These are phyloP conservation scores for Heloderma charlesbogerti DNA, from an alignment of 2,113 vertebrate species.

Conservation along the genomic window DNA sequence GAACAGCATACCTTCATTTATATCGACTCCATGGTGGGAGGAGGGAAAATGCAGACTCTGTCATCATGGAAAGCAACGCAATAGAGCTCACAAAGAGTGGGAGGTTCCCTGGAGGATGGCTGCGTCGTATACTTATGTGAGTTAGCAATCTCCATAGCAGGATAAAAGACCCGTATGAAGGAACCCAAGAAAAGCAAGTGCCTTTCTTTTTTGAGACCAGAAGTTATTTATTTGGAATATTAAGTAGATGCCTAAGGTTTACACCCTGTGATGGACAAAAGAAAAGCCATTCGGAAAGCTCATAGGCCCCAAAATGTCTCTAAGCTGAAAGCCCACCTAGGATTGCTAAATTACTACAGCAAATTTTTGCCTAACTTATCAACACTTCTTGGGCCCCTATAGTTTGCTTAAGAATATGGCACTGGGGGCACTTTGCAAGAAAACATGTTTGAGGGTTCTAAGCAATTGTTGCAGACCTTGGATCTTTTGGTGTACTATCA, in stretches of 20 bases:
- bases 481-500: neutral
- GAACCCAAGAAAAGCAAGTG: neutral
- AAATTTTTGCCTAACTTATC: neutral
- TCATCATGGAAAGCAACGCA: no score
- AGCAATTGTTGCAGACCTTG: neutral
- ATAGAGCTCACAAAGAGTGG: no score
- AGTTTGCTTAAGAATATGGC: neutral
- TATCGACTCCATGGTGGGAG: no score
- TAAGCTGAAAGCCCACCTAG: neutral
- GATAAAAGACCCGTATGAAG: no score
- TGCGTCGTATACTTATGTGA: no score
- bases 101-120: no score
- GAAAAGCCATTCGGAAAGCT: neutral
- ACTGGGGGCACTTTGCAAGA: neutral
- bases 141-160: no score
- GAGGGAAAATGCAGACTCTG: no score
- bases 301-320: neutral
- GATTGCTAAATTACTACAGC: neutral
- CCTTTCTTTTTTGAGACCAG: neutral
- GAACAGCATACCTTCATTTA: no score
- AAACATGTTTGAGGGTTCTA: neutral
- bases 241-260: neutral
- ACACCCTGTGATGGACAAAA: neutral
- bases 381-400: neutral
- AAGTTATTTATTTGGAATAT: neutral